phyloP scores from a whole-genome alignment of 2,113 vertebrate species.

The Orientallactaga bullata region DNA sequence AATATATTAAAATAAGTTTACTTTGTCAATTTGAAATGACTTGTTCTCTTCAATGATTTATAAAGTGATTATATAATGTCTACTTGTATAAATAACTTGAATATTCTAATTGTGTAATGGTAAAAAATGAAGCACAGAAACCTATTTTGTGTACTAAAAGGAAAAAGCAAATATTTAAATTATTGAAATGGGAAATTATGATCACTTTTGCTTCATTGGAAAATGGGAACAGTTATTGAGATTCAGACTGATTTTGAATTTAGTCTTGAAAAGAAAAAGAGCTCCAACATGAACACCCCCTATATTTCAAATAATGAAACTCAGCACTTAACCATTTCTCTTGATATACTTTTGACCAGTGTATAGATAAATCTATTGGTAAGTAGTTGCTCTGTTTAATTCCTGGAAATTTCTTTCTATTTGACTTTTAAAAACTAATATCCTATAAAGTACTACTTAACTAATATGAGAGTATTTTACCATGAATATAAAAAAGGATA shows the following conservation, averaged over 20 bases:
- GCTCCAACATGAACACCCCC: neutral
- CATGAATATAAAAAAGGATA: constrained; percentile 16
- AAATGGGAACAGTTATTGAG: neutral
- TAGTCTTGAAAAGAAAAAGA: neutral
- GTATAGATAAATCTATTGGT: neutral
- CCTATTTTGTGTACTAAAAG: neutral
- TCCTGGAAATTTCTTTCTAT: neutral
- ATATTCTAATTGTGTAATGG: neutral
- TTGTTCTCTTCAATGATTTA: neutral
- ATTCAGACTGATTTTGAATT: neutral
- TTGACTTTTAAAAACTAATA: neutral
- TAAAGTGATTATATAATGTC: neutral
- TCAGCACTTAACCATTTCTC: neutral
- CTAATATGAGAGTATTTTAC: neutral
- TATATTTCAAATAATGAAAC: neutral
- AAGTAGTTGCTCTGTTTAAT: neutral
- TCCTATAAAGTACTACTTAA: neutral
- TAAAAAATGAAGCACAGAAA: neutral
- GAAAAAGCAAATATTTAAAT: constrained; percentile 4
- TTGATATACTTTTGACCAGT: neutral
- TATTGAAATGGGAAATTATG: neutral
- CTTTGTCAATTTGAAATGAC: neutral
- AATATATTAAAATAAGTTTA: neutral
- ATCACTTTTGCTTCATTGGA: neutral
- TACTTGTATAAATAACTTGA: neutral